Evolutionary conservation across 2,888 invertebrate species (phyloP).

Genomic region (Phanerotoma sp.): DNA sequence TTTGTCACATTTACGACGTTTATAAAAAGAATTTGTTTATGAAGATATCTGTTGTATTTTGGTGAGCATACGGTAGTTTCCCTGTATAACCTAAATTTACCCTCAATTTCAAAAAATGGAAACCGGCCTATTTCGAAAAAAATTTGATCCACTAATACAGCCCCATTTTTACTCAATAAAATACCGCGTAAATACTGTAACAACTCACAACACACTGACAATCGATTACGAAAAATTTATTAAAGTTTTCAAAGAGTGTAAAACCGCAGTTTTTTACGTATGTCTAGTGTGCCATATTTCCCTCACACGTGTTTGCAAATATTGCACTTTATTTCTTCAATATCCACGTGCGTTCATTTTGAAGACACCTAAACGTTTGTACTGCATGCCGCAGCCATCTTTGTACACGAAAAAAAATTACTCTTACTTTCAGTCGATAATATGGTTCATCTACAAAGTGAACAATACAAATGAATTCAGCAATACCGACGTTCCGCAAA

Average conservation of each 20-base stretch:
- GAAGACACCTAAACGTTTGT: background rate
- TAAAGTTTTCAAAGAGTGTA: background rate
- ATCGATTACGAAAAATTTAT: background rate
- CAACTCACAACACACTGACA: background rate
- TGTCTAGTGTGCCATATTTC: background rate
- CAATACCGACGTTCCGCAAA: background rate
- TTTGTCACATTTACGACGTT: too few species aligned
- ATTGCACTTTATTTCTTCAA: background rate
- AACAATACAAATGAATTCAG: background rate
- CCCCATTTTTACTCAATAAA: background rate
- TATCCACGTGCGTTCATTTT: background rate
- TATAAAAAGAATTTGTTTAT: too few species aligned
- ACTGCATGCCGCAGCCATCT: background rate
- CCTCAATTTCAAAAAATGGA: too few species aligned
- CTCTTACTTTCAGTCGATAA: background rate
- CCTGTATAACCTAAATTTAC: too few species aligned
- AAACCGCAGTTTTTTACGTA: background rate
- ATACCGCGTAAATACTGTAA: background rate
- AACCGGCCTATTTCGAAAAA: too few species aligned
- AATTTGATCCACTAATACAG: background rate
- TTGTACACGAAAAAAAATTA: background rate
- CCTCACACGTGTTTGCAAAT: background rate
- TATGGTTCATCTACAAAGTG: background rate
- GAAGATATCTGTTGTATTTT: too few species aligned
- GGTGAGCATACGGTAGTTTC: too few species aligned